A percentile compares a stretch with the other conserved stretches of the same genome.
Evolutionary conservation across 1,140 invertebrate genomes (phyloP).

Genomic region (Gryon sp.): DNA sequence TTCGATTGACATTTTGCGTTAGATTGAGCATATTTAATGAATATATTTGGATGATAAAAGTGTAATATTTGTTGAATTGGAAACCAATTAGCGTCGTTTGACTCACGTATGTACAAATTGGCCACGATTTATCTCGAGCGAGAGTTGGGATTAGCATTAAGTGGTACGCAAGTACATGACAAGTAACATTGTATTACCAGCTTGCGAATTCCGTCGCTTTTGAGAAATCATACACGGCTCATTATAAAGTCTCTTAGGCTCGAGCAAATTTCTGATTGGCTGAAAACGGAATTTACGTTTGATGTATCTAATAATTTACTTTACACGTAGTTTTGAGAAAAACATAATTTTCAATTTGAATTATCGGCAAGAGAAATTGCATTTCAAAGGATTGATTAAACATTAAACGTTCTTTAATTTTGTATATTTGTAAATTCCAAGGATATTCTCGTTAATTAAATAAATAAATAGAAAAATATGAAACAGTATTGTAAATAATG

Average conservation of each 20-base stretch:
- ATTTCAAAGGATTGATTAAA: no score
- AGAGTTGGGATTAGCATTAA: constrained; percentile 48
- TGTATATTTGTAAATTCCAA: no score
- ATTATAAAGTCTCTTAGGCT: neutral
- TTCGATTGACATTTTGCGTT: constrained; percentile 6
- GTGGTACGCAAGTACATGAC: constrained; percentile 42
- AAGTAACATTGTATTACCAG: constrained; percentile 40
- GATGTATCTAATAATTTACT: no score
- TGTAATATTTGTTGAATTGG: constrained; percentile 38
- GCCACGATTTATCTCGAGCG: constrained; percentile 36
- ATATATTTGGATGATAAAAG: constrained; percentile 21
- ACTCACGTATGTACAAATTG: constrained; percentile 42
- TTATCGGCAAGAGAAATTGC: no score
- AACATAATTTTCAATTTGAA: no score
- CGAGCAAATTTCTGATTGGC: constrained; percentile 30
- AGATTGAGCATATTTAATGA: constrained; percentile 4
- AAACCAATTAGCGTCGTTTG: constrained; percentile 33
- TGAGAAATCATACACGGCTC: constrained; percentile 23
- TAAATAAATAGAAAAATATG: no score
- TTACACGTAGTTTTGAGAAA: no score
- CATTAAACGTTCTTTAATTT: no score
- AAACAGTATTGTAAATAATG: no score
- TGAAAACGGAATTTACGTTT: no score
- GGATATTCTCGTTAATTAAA: no score
- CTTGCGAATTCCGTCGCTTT: constrained; percentile 21